Percentiles rank a stretch among this genome's conserved stretches.
These are phyloP conservation scores for Drosophila nigrodunni DNA, from an alignment of 1,140 invertebrate genomes.

Conservation along the genomic window DNA sequence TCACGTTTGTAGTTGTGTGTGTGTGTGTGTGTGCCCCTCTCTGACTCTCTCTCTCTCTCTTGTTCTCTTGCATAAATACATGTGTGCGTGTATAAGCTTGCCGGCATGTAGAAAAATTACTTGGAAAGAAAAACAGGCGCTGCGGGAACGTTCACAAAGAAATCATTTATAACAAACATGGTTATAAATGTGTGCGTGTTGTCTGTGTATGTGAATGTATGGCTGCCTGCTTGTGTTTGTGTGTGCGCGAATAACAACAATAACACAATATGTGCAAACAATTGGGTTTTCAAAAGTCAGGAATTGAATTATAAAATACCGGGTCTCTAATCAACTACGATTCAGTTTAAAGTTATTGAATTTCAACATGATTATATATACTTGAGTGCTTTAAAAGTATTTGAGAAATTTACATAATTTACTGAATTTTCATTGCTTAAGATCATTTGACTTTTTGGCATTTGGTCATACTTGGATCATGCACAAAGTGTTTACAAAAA, in stretches of 20 bases:
- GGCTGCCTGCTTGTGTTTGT: not conserved
- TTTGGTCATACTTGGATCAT: not conserved
- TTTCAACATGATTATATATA: conserved; percentile 1
- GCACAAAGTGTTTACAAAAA: not conserved
- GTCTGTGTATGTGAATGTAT: conserved; percentile 4
- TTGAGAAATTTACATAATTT: not conserved
- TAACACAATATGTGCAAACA: conserved; percentile 22
- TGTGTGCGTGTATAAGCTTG: conserved; percentile 36
- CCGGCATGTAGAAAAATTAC: conserved; percentile 74
- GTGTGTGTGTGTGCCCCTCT: conserved; percentile 21
- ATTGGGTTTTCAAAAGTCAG: conserved; percentile 18
- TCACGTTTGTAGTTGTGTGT: conserved; percentile 65
- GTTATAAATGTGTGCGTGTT: conserved; percentile 6
- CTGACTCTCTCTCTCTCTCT: conserved; percentile 6
- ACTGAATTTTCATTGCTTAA: no score
- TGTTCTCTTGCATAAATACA: not conserved
- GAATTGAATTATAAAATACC: conserved; percentile 11
- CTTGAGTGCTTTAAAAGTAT: not conserved
- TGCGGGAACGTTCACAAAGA: conserved; percentile 68
- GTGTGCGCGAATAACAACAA: conserved; percentile 17
- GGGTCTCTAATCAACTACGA: conserved; percentile 4
- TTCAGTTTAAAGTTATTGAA: not conserved
- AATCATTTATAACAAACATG: conserved; percentile 73
- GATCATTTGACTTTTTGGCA: not conserved
- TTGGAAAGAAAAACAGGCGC: conserved; percentile 70